These are phyloP conservation scores for Poecilia picta DNA, from an alignment of 2,797 vertebrate genomes.

Conservation along the genomic window DNA sequence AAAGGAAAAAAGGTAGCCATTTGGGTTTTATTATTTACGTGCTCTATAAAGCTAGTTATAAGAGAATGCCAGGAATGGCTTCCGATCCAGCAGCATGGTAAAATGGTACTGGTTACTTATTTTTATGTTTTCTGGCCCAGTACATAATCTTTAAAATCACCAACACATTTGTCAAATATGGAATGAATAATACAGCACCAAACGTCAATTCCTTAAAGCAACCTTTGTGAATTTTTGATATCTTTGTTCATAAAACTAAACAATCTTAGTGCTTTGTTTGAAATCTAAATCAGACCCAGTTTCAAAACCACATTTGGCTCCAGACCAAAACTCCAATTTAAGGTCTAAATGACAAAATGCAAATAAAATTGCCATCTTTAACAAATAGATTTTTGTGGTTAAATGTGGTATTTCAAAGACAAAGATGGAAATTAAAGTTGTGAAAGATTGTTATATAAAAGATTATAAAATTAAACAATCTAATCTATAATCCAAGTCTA, in stretches of 20 bases:
- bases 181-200: neutral
- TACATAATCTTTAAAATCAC: neutral
- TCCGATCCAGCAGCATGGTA: neutral
- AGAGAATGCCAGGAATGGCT: neutral
- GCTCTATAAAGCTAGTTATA: neutral
- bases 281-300: neutral
- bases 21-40: neutral
- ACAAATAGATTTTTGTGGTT: neutral
- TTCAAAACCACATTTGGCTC: neutral
- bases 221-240: neutral
- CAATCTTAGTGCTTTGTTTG: neutral
- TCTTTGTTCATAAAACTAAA: neutral
- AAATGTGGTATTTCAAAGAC: neutral
- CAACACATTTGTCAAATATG: neutral
- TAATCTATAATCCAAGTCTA: neutral
- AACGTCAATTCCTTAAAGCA: neutral
- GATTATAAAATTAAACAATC: too few relatives aligned
- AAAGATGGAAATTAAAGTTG: neutral
- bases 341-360: neutral
- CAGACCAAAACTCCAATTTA: neutral
- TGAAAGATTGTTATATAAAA: neutral
- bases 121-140: neutral
- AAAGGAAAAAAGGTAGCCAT: neutral
- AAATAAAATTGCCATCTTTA: neutral
- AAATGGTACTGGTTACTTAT: neutral